Evolutionary conservation across 1,140 invertebrate species (phyloP), one percentile per base, ranked within the genome.

Genomic region (Ips nitidus): DNA sequence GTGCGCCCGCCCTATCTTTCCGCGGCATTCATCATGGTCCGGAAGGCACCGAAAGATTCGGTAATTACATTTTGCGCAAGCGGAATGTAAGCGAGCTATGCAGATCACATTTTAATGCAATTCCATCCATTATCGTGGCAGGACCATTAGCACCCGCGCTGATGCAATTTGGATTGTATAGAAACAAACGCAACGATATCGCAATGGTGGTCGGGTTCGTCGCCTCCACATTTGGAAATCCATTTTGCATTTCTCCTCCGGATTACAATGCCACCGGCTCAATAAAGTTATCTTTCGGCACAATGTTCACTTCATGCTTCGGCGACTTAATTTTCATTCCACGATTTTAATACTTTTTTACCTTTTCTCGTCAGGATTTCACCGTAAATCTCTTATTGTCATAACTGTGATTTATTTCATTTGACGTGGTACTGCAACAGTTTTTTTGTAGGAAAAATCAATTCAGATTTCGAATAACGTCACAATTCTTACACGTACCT

Each of bases 81-180:
- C 75, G 74, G 76, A 79, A 78, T 79, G 77, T 77, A 76, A 73
- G 77, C 76, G 75, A 77, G 73, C 78, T 76, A 78, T 79, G 79
- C 79, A 80, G 79, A 80, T 81, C 80, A 79, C 80, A 80, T 81
- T 81, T 81, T 81, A 81, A 81, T 81, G 79, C 80, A 81, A 81
- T 81, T 81, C 79, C 78, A 81, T 81, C 80, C 80, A 81, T 81
- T 81, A 81, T 79, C 74, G 72, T 77, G 80, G 78, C 76, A 77
- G 75, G 71, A 74, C 80, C 80, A 81, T 81, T 81, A 81, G 78
- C 80, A 78, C 77, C 76, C 74, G 73, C 75, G 76, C 75, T 78
- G 77, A 80, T 80, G 78, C 79, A 80, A 80, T 80, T 80, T 80
- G 78, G 76, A 77, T 79, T 77, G 78, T 78, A 78, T 77, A 72